Base-by-base conservation (phyloP, 2,113 vertebrate genomes). In the Xenopus laevis region DNA sequence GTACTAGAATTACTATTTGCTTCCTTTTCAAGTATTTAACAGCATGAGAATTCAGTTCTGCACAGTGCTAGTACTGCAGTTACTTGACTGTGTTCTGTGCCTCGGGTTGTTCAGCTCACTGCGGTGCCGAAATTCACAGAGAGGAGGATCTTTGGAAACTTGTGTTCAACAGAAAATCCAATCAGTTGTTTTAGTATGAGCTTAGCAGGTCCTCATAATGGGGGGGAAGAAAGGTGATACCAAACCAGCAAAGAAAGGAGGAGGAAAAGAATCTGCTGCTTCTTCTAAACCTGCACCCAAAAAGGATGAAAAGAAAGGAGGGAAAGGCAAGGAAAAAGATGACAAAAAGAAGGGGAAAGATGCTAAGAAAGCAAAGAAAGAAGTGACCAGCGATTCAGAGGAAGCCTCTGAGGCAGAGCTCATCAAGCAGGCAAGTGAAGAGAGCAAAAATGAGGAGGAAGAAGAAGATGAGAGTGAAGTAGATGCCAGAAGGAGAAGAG, bases 281-380 rank as follows among this genome's bases (percentile, higher is more conserved):
- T 59, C 72, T 46, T 16, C 64, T 21, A 79, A 71, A 50, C n/a
- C 59, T 45, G 72, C 71, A 5, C 47, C 17, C 17, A 55, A 55
- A 80, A 89, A 85, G 82, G 57, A 90, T 68, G 77, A 73, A 8
- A 74, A 74, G 79, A 91, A 89, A 81, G 91, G 82, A 6, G 87
- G 82, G 0, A 89, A 90, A 78, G 88, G 84, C n/a, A 92, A 92
- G 79, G 87, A 84, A n/a, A 91, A 91, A 77, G 89, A 89, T 55
- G 86, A 88, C 58, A 85, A 80, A 30, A 92, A 90, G 76, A 90
- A 88, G 73, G 87, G 89, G 75, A 91, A 87, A 71, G 87, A 88
- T 70, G 91, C 88, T 79, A 93, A 89, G 77, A 96, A 95, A 46
- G 84, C 85, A 52, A 94, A 94, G 78, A 94, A 93, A 79, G 90